Evolutionary conservation across 1,140 invertebrate genomes (phyloP).

Genomic region (Oncopodura yosiiana): DNA sequence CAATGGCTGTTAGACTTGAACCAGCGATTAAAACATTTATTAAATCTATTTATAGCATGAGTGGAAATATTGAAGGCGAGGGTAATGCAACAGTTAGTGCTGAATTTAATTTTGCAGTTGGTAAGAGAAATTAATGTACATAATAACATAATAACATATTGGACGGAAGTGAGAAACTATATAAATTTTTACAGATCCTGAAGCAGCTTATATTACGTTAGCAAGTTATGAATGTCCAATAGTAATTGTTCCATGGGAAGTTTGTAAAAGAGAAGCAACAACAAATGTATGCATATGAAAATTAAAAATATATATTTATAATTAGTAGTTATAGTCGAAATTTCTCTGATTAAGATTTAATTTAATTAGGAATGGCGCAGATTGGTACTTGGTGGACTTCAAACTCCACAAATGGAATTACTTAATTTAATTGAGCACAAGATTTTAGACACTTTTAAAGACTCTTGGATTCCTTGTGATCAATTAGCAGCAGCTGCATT

Average conservation of each 20-base stretch:
- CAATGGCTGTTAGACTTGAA: conserved; percentile 57
- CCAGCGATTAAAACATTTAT: conserved; percentile 51
- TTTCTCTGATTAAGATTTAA: background rate
- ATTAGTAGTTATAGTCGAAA: background rate
- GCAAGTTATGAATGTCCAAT: conserved; percentile 47
- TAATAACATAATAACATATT: background rate
- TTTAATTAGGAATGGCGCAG: conserved; percentile 52
- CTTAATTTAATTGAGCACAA: conserved; percentile 47
- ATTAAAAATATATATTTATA: background rate
- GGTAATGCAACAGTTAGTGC: conserved; percentile 58
- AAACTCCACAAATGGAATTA: conserved; percentile 42
- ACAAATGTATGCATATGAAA: conserved; percentile 16
- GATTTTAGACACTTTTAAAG: conserved; percentile 37
- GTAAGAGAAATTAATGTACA: too few species aligned
- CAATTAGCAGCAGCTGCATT: conserved; percentile 46
- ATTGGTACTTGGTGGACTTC: conserved; percentile 41
- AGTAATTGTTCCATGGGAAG: conserved; percentile 55
- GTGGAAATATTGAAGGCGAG: conserved; percentile 59
- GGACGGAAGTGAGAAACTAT: background rate
- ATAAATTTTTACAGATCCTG: too few species aligned
- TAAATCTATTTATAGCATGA: conserved; percentile 61
- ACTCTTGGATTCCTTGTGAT: conserved; percentile 47
- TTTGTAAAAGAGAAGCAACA: conserved; percentile 38
- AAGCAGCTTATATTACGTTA: conserved; percentile 62
- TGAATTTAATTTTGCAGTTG: conserved; percentile 69